These are phyloP conservation scores for Drosophila kokeensis DNA, from an alignment of 2,888 invertebrate genomes.

Conservation along the genomic window DNA sequence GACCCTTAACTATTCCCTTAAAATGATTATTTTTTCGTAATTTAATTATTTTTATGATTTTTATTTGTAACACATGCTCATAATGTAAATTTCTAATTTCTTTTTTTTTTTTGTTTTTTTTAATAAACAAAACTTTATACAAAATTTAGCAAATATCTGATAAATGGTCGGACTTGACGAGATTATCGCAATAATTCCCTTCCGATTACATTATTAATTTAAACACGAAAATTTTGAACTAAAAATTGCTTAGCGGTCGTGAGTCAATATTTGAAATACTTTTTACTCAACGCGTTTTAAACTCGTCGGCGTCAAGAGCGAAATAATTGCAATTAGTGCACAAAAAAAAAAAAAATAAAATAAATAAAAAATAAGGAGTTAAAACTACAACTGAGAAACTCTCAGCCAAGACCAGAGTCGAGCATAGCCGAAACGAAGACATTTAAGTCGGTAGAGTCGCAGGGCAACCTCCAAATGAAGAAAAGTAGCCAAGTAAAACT, in stretches of 20 bases:
- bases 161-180: neutral
- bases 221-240: constrained; percentile 2
- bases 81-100: neutral
- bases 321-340: constrained; percentile 75
- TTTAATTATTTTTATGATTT: neutral
- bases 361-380: constrained; percentile 22
- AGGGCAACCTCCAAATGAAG: constrained; percentile 68
- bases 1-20: neutral
- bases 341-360: constrained; percentile 20
- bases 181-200: neutral
- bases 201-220: neutral
- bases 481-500: constrained; percentile 78
- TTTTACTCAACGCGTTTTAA: constrained; percentile 12
- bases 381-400: constrained; percentile 47
- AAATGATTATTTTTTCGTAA: too few species aligned
- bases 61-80: neutral
- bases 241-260: constrained; percentile 28
- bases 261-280: neutral
- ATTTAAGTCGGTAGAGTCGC: constrained; percentile 45
- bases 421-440: constrained; percentile 44
- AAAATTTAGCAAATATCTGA: neutral
- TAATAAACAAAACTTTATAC: neutral
- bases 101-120: neutral
- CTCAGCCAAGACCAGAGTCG: constrained; percentile 10
- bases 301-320: constrained; percentile 22